phyloP scores from a whole-genome alignment of 2,113 vertebrate species.

The Anser brachyrhynchus region DNA sequence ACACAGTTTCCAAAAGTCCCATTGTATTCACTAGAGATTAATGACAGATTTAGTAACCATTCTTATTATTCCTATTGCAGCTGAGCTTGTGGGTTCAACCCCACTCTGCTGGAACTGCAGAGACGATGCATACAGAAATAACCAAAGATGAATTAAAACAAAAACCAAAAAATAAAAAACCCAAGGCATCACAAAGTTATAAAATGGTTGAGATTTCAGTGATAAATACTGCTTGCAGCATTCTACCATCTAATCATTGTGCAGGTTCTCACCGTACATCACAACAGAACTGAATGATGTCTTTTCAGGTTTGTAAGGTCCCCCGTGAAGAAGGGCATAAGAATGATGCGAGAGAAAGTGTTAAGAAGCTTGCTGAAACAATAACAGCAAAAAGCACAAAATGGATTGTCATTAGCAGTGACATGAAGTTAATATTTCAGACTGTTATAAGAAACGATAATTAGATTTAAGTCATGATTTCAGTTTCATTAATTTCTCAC shows the following conservation, averaged over 20 bases:
- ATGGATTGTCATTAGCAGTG: neutral
- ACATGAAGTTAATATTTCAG: neutral
- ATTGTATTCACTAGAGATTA: conserved; percentile 54
- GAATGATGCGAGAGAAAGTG: neutral
- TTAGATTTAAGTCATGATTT: neutral
- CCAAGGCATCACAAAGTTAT: neutral
- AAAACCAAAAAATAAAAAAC: neutral
- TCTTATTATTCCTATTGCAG: conserved; percentile 25
- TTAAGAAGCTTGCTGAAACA: neutral
- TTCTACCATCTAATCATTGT: neutral
- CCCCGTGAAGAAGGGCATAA: fast-evolving
- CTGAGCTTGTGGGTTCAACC: conserved; percentile 12
- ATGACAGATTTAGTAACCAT: conserved; percentile 51
- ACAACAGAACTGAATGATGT: neutral
- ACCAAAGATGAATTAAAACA: neutral
- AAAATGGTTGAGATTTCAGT: neutral
- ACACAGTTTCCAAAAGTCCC: conserved; percentile 24
- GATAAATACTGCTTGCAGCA: neutral
- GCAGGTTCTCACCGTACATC: neutral
- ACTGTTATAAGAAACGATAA: neutral
- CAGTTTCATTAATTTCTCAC: conserved; percentile 13
- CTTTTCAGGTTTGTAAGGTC: neutral
- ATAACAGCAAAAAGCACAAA: neutral
- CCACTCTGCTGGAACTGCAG: neutral
- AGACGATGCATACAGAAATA: neutral